Evolutionary conservation across 1,140 invertebrate genomes (phyloP), one percentile per base, ranked within the genome.

Genomic region (Lordiphosa stackelbergi): DNA sequence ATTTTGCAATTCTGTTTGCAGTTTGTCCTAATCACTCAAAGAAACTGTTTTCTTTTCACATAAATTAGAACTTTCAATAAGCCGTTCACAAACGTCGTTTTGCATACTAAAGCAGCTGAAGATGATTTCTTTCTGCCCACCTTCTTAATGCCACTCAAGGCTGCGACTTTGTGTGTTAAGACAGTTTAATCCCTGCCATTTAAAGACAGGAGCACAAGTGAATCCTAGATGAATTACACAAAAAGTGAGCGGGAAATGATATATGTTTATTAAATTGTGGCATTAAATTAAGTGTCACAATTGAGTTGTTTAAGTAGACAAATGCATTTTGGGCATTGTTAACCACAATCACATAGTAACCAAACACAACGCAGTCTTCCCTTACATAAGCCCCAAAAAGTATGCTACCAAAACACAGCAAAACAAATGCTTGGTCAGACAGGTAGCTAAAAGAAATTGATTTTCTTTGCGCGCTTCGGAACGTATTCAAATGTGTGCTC

Each of bases 401-500:
- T 69, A 64, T 69, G 77, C 77, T 72, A 72, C 31, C 41, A 43
- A 51, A 49, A 35, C n/a, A 35, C 19, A 35, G 11, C 5, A 10
- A 55, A 68, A 35, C 47, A 47, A 35, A 66, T 45, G 42, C 28
- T 56, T 38, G 38, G 40, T 37, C 49, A 66, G 69, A 57, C 57
- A 73, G 52, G 57, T 54, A 59, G 56, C 35, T 36, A 36, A 69
- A 55, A 46, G 64, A 70, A 70, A 70, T 70, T 70, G 66, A 70
- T 70, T 70, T 70, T 70, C 66, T 31, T 69, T 43, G 41, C 57
- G 72, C 72, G 73, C 75, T 73, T 75, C 75, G 69, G 73, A 77
- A 77, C 66, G 73, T 81, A 81, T 85, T 85, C 69, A 78, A 85
- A 85, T 85, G 81, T 85, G 81, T 74, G 83, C 65, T 78, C 83